phyloP scores from a whole-genome alignment of 2,888 invertebrate genomes.

The Ctenicera cuprea region DNA sequence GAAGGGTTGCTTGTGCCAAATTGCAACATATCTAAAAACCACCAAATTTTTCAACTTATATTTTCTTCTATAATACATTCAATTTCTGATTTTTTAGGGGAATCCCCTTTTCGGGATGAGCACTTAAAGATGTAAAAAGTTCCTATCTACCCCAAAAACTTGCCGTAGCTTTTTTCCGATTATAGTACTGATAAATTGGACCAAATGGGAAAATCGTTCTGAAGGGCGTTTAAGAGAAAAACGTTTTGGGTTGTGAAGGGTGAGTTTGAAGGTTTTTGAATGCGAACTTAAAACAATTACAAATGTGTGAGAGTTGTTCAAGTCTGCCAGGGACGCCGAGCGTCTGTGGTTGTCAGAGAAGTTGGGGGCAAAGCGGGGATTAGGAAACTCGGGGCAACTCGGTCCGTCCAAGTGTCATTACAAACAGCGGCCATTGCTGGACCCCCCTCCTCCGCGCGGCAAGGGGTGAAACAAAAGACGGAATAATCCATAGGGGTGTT shows the following conservation, averaged over 20 bases:
- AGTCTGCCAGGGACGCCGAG: slow-evolving; percentile 47
- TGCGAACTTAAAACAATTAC: slow-evolving; percentile 36
- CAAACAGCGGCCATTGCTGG: slow-evolving; percentile 71
- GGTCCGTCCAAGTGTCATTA: slow-evolving; percentile 72
- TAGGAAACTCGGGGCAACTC: slow-evolving; percentile 67
- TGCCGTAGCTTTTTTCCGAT: no score
- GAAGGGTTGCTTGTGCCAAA: no score
- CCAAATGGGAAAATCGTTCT: no score
- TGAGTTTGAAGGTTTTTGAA: slow-evolving; percentile 17
- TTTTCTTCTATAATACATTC: no score
- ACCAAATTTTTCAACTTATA: no score
- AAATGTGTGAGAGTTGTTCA: slow-evolving; percentile 32
- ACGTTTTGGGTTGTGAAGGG: not conserved
- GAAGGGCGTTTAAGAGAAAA: not conserved
- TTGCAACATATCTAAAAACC: no score
- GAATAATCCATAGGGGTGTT: slow-evolving; percentile 73
- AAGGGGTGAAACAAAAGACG: slow-evolving; percentile 72
- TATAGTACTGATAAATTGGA: no score
- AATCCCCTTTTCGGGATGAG: no score
- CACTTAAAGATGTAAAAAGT: no score
- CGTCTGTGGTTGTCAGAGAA: slow-evolving; percentile 62
- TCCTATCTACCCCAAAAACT: no score
- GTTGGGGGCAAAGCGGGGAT: slow-evolving; percentile 57
- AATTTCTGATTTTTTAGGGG: no score
- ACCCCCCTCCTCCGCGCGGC: slow-evolving; percentile 63